These are phyloP conservation scores for Seriola dumerili DNA, from an alignment of 2,113 vertebrate species.

Conservation along the genomic window DNA sequence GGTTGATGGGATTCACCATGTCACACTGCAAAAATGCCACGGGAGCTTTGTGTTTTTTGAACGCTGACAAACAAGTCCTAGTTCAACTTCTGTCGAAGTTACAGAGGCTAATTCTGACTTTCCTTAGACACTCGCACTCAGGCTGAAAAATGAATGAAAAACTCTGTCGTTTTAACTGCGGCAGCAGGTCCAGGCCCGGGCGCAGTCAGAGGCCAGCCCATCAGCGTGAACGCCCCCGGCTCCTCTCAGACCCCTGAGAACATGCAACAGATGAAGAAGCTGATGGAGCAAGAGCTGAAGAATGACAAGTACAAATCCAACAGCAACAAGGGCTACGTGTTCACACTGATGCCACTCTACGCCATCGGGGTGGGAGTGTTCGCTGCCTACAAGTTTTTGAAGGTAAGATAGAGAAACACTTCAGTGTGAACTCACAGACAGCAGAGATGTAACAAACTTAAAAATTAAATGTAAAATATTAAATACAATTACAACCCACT, in stretches of 20 bases:
- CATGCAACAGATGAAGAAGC: conserved; percentile 88
- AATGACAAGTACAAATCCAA: conserved; percentile 84
- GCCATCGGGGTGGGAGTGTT: conserved; percentile 91
- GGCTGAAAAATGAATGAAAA: neutral
- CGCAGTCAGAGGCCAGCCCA: conserved; percentile 63
- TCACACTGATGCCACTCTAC: conserved; percentile 92
- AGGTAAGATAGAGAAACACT: conserved; percentile 77
- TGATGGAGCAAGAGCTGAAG: conserved; percentile 90
- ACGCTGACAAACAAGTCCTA: neutral
- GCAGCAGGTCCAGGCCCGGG: conserved; percentile 65
- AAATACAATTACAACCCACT: no score
- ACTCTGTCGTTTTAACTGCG: neutral
- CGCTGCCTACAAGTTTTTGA: conserved; percentile 92
- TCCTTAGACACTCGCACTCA: neutral
- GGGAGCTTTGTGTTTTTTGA: neutral
- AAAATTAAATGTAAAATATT: no score
- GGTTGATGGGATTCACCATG: no score
- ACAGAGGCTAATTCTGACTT: neutral
- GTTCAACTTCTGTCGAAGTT: neutral
- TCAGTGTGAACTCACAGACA: no score
- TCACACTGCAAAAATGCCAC: neutral
- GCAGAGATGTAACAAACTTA: no score
- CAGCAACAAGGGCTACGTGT: conserved; percentile 88
- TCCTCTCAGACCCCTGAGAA: conserved; percentile 75
- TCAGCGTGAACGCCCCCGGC: conserved; percentile 63